phyloP scores from a whole-genome alignment of 2,888 invertebrate genomes.

The Helicoverpa assulta region DNA sequence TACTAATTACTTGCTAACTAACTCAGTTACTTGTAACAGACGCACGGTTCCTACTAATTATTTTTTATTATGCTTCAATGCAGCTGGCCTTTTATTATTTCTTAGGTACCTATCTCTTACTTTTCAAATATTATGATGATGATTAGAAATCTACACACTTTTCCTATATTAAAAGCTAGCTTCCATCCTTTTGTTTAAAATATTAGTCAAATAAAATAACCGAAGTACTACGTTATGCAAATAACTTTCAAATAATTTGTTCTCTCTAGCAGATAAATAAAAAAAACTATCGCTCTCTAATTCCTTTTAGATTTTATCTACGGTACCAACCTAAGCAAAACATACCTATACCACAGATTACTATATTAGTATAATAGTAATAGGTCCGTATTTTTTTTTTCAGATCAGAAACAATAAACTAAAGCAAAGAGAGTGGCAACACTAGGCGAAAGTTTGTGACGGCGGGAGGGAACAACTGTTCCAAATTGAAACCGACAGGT shows the following conservation, averaged over 20 bases:
- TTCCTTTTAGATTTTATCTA: constrained; percentile 30
- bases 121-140: background rate
- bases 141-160: no score
- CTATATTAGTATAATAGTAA: background rate
- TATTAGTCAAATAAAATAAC: background rate
- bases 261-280: constrained; percentile 13
- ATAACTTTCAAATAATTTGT: constrained; percentile 1
- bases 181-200: no score
- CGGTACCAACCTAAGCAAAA: constrained; percentile 6
- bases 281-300: constrained; percentile 24
- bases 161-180: no score
- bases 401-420: constrained; percentile 10
- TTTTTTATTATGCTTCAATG: background rate
- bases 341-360: constrained; percentile 3
- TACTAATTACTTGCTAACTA: background rate
- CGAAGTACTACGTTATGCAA: no score
- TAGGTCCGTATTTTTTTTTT: background rate
- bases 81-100: background rate
- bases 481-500: constrained; percentile 30
- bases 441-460: constrained; percentile 18
- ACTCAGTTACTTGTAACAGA: no score
- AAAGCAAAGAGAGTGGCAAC: constrained; percentile 8
- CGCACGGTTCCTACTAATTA: background rate
- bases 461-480: constrained; percentile 21
- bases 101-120: background rate